Evolutionary conservation across 2,888 invertebrate genomes (phyloP), one percentile per base, ranked within the genome.

Genomic region (Nebria brevicollis): DNA sequence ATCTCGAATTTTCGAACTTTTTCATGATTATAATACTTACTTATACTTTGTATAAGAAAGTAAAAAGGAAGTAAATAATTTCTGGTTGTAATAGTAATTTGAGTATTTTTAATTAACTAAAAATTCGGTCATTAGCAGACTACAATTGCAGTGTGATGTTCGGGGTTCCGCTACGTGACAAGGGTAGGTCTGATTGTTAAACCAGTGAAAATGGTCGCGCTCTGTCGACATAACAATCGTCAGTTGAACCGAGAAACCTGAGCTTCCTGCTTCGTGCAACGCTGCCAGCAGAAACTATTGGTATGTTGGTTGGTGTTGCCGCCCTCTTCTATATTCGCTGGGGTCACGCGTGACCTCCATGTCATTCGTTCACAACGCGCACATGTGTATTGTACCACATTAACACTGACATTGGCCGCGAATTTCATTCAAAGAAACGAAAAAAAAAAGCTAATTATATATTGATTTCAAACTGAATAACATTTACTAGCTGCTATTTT

Each of bases 261-360:
- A 54, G 54, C 54, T 54, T 54, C 54, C 54, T 54, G 54, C 54
- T 8, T 54, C 54, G 54, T 54, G 54, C 54, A 54, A 54, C 54
- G 54, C 54, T 54, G 54, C 54, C 54, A 54, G 54, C 54, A 3
- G 54, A 13, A 54, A 54, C 54, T 1, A 54, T 54, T 70, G 34
- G 13, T 34, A 15, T 26, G 70, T 26, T 15, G 7, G 26, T 25
- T 70, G 26, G 11, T 25, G 70, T 70, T 25, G 2, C 25, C 25
- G 70, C 70, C 11, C 25, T 25, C 34, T 34, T 34, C 34, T 34
- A 34, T 34, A 34, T 34, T 34, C 34, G 70, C 70, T 70, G n/a
- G 70, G 70, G 70, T 70, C 70, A 70, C 70, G 70, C 70, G 70
- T 70, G 70, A 70, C 70, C 70, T 70, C 70, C 34, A 15, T 70